These are phyloP conservation scores for Connochaetes taurinus DNA, from an alignment of 2,113 vertebrate species.

Conservation along the genomic window DNA sequence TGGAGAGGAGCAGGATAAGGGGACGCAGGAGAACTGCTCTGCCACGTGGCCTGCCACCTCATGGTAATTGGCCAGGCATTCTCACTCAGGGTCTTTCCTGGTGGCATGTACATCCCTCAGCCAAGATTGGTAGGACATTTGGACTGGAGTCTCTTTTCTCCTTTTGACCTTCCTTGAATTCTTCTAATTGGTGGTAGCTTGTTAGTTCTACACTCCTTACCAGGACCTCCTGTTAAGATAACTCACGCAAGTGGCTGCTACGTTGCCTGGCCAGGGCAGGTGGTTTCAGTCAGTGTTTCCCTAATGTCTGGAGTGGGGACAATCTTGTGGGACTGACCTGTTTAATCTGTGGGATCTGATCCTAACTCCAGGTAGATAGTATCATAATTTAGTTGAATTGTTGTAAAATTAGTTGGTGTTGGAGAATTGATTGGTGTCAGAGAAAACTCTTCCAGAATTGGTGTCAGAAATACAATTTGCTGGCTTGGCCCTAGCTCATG, in stretches of 20 bases:
- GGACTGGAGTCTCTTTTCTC: neutral
- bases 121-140: neutral
- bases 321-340: neutral
- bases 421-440: neutral
- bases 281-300: neutral
- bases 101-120: neutral
- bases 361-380: neutral
- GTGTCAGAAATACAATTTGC: neutral
- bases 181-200: neutral
- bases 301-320: neutral
- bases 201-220: neutral
- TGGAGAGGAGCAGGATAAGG: neutral
- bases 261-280: neutral
- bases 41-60: neutral
- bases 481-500: neutral
- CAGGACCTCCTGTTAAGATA: neutral
- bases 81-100: neutral
- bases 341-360: neutral
- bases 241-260: neutral
- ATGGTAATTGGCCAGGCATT: neutral
- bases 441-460: neutral
- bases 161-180: neutral
- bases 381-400: neutral
- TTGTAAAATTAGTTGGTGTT: neutral
- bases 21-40: neutral